Evolutionary conservation across 2,888 invertebrate species (phyloP).

Genomic region (Caenorhabditis imperialis): DNA sequence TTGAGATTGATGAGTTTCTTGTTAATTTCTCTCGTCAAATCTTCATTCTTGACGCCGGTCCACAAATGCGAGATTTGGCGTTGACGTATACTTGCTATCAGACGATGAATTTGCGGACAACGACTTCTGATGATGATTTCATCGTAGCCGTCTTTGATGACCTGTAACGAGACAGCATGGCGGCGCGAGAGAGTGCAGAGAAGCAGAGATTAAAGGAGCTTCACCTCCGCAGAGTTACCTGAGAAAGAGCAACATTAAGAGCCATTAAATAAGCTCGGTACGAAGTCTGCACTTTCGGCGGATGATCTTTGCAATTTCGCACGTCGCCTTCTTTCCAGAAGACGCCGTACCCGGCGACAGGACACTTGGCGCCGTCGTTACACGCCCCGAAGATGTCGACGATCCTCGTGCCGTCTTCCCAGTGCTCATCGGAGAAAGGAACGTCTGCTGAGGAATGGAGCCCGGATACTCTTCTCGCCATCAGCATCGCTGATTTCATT

Average conservation of each 20-base stretch:
- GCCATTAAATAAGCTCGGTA: neutral
- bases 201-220: no score
- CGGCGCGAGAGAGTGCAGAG: no score
- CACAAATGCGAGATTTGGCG: no score
- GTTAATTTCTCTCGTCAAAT: no score
- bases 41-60: no score
- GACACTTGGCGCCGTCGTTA: neutral
- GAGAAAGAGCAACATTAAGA: neutral
- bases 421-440: neutral
- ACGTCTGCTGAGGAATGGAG: neutral
- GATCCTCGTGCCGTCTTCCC: neutral
- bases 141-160: neutral
- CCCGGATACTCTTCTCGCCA: neutral
- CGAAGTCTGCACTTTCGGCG: neutral
- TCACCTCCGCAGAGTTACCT: neutral
- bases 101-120: neutral
- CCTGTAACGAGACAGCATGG: neutral
- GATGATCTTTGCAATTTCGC: neutral
- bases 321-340: neutral
- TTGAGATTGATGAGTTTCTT: no score
- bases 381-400: neutral
- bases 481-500: neutral
- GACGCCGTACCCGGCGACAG: constrained; percentile 1
- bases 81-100: no score
- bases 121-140: neutral